Conservation (phyloP, 2,888 invertebrate species). For the Coenonympha arcania region DNA sequence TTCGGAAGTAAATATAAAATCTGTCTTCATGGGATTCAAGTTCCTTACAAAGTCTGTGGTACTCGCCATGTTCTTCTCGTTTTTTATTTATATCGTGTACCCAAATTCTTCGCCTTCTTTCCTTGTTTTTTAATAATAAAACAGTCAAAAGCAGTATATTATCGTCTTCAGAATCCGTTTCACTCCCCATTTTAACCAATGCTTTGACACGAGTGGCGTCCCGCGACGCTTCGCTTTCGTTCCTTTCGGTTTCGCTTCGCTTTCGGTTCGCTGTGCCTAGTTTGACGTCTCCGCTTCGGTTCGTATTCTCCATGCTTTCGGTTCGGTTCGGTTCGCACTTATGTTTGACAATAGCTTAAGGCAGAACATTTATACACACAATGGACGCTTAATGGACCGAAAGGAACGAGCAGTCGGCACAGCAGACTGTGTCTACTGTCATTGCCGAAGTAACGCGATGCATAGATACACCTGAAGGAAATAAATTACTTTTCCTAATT, state of each 20-base stretch:
- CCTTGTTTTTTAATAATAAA: background rate
- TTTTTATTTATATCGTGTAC: slow-evolving; percentile 4
- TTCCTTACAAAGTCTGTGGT: slow-evolving; percentile 1
- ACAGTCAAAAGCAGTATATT: no score
- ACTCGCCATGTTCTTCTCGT: slow-evolving; percentile 1
- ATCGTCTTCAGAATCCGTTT: background rate
- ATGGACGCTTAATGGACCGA: no score
- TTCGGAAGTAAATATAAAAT: slow-evolving; percentile 1
- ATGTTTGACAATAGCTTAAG: background rate
- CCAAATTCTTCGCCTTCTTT: slow-evolving; percentile 3
- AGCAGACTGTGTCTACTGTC: no score
- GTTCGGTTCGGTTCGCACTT: background rate
- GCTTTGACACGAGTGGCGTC: no score
- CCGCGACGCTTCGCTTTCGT: no score
- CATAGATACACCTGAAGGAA: no score
- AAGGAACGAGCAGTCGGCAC: no score
- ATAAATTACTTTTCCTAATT: no score
- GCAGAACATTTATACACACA: no score
- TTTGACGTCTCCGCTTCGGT: background rate
- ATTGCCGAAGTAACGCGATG: no score
- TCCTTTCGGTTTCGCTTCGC: no score
- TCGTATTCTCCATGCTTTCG: background rate
- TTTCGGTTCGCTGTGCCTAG: background rate
- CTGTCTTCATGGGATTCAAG: background rate
- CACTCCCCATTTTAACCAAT: no score